These are phyloP conservation scores for Tethya wilhelma DNA, from an alignment of 37 sponge, comb jelly and placozoan genomes.

Conservation along the genomic window DNA sequence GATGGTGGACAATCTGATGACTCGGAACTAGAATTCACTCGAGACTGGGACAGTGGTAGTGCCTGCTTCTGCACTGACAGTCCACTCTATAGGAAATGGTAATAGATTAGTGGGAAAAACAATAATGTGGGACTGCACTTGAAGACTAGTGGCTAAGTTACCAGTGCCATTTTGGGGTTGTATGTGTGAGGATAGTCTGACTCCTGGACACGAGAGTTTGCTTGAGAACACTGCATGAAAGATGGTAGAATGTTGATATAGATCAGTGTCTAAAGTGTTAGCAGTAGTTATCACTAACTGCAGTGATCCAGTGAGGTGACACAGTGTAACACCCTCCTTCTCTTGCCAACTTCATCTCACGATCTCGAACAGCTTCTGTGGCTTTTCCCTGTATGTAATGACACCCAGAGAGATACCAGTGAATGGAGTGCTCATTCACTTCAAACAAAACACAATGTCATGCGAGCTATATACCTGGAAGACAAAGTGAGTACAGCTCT, in stretches of 20 bases:
- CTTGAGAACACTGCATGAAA: conserved; percentile 37
- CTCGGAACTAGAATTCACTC: background rate
- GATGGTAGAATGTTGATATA: too few relatives aligned
- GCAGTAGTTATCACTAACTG: conserved; percentile 33
- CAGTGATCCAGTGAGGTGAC: conserved; percentile 80
- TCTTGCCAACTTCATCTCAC: conserved; percentile 62
- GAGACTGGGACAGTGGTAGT: conserved; percentile 1
- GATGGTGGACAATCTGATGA: background rate
- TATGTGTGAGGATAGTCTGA: conserved; percentile 65
- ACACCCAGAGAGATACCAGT: background rate
- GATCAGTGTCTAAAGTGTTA: too few relatives aligned
- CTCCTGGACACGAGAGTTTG: conserved; percentile 46
- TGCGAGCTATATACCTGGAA: conserved; percentile 61
- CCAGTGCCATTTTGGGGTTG: conserved; percentile 71
- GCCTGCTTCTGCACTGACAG: background rate
- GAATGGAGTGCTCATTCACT: too few relatives aligned
- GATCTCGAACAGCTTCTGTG: conserved; percentile 31
- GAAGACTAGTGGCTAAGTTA: conserved; percentile 7
- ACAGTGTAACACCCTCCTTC: conserved; percentile 56
- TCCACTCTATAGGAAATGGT: background rate
- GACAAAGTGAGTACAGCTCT: conserved; percentile 69
- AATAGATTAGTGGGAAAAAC: background rate
- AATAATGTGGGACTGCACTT: background rate
- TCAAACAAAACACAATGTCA: too few relatives aligned
- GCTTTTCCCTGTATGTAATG: conserved; percentile 37